These are phyloP conservation scores for Hypomecis atomaria DNA, from an alignment of 2,888 invertebrate genomes.

Conservation along the genomic window DNA sequence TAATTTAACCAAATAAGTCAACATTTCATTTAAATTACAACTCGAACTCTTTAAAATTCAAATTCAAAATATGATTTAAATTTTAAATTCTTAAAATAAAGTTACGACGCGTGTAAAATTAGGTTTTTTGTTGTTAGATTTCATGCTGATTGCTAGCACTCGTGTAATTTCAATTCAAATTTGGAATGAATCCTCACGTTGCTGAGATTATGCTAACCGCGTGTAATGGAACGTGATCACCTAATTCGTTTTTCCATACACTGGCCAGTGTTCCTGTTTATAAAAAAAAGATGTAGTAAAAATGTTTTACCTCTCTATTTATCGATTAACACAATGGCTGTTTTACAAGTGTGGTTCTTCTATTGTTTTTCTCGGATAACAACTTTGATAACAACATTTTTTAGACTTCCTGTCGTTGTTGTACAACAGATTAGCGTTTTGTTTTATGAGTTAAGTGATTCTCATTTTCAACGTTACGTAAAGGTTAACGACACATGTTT, in stretches of 20 bases:
- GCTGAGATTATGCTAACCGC: constrained; percentile 46
- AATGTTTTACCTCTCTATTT: constrained; percentile 46
- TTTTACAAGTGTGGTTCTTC: constrained; percentile 66
- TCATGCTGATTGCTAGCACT: constrained; percentile 6
- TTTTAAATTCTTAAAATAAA: neutral
- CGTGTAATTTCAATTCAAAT: constrained; percentile 55
- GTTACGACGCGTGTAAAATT: neutral
- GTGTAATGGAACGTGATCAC: constrained; percentile 67
- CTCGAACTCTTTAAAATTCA: neutral
- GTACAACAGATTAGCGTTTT: constrained; percentile 50
- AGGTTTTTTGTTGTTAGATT: constrained; percentile 4
- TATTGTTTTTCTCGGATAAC: constrained; percentile 72
- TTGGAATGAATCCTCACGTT: constrained; percentile 66
- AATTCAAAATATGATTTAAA: neutral
- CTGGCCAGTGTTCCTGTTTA: constrained; percentile 52
- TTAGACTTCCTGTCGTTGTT: constrained; percentile 71
- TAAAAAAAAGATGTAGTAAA: constrained; percentile 59
- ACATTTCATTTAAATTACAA: neutral
- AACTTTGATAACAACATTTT: constrained; percentile 66
- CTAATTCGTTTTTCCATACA: constrained; percentile 56
- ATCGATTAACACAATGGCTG: constrained; percentile 65
- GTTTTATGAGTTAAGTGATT: constrained; percentile 39
- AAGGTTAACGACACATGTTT: constrained; percentile 45
- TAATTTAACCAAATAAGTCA: neutral
- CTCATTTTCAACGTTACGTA: constrained; percentile 46